Percentiles rank a stretch among this genome's conserved stretches.
Evolutionary conservation across 1,140 invertebrate genomes (phyloP).

Genomic region (Cryptotermes secundus): DNA sequence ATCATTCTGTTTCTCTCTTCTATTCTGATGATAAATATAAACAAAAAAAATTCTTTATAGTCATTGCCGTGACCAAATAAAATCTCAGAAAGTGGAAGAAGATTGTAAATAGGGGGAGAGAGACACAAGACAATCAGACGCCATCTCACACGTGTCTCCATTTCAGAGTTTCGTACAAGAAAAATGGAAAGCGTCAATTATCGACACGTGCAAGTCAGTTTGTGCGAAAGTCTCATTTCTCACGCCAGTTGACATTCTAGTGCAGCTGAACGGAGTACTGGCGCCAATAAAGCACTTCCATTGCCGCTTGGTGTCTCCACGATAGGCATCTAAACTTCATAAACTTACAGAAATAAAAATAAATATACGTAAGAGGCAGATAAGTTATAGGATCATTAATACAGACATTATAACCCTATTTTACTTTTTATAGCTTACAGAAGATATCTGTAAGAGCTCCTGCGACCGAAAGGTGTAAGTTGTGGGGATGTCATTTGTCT

Average conservation of each 20-base stretch:
- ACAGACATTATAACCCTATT: background rate
- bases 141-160: no score
- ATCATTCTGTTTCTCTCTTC: no score
- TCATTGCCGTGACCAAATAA: no score
- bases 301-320: background rate
- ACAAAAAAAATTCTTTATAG: no score
- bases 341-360: background rate
- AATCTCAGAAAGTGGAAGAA: no score
- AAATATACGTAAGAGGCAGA: background rate
- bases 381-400: conserved; percentile 12
- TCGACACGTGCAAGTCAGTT: background rate
- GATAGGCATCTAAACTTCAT: background rate
- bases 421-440: background rate
- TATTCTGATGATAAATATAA: no score
- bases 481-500: background rate
- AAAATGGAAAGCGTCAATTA: background rate
- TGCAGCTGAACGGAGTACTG: background rate
- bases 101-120: no score
- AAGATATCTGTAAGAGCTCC: background rate
- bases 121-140: no score
- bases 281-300: background rate
- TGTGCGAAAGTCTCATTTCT: background rate
- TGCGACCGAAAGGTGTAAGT: background rate
- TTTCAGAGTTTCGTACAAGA: background rate
- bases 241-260: background rate